Base-by-base conservation (phyloP, 2,797 vertebrate genomes). In the Jordanella pulchra region DNA sequence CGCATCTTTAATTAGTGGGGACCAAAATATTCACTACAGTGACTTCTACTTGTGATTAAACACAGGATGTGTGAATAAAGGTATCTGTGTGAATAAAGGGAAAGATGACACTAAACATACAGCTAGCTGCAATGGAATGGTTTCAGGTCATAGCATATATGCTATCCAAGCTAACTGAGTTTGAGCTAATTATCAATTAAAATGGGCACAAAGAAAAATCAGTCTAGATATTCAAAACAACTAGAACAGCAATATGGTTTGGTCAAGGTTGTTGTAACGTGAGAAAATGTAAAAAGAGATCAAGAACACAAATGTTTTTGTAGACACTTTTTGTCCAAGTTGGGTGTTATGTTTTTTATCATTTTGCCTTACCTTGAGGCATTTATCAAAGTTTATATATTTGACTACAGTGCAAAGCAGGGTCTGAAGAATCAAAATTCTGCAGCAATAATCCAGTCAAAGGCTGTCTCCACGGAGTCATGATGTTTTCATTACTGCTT, bases 401-500 rank as follows among this genome's bases (percentile, higher is more conserved):
- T 64, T n/a, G 53, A 67, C 27, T 76, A 65, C 56, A 69, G 50
- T 42, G 15, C 42, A 45, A 53, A 44, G 17, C 80, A 72, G n/a
- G 48, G 32, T 56, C 47, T 63, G 58, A 80, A 74, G 72, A 73
- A 82, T 89, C 74, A 77, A 84, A 77, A 81, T 78, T 68, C 10
- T 51, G 56, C 23, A n/a, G 53, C 28, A 71, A 28, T 48, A 28
- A 79, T 88, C 83, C 83, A 71, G 79, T 84, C 65, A 44, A 44
- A 42, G 65, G 76, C 63, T 42, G 65, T 82, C 73, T 72, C 75
- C 10, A 12, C 44, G 58, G 56, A 75, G 27, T 5, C 60, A 53
- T 54, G 53, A 18, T 35, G 63, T 56, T 39, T 71, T 39, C n/a
- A 23, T 54, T 55, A n/a, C 98, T 95, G 97, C 90, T 99, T 99